phyloP scores from a whole-genome alignment of 2,888 invertebrate genomes.

The Anorthoa munda region DNA sequence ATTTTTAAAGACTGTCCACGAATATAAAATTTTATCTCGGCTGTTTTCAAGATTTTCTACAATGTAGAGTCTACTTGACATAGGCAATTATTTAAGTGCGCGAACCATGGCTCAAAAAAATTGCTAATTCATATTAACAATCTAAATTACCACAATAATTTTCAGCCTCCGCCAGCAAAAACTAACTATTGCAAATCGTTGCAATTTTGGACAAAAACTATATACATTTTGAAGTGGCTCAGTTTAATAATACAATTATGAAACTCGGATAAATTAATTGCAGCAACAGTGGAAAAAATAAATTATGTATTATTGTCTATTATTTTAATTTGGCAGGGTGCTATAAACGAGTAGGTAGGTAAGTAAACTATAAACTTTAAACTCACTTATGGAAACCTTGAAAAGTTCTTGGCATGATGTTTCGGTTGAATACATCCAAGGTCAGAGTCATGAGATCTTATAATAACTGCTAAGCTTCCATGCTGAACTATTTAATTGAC shows the following conservation, averaged over 20 bases:
- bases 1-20: no score
- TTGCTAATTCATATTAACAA: neutral
- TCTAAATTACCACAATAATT: neutral
- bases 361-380: neutral
- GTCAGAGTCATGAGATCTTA: conserved; percentile 1
- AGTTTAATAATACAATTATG: no score
- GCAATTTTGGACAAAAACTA: conserved; percentile 1
- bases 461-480: neutral
- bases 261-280: no score
- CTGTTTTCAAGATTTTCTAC: neutral
- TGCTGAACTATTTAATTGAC: neutral
- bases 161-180: neutral
- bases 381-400: conserved; percentile 6
- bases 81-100: neutral
- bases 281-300: neutral
- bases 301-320: neutral
- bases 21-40: neutral
- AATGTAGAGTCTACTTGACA: neutral
- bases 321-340: neutral
- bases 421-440: conserved; percentile 23
- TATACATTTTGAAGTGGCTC: no score
- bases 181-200: neutral
- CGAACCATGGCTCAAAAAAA: neutral
- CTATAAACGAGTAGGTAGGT: neutral
- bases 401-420: conserved; percentile 20